Evolutionary conservation across 1,140 invertebrate genomes (phyloP).

Genomic region (Eriosoma lanigerum): DNA sequence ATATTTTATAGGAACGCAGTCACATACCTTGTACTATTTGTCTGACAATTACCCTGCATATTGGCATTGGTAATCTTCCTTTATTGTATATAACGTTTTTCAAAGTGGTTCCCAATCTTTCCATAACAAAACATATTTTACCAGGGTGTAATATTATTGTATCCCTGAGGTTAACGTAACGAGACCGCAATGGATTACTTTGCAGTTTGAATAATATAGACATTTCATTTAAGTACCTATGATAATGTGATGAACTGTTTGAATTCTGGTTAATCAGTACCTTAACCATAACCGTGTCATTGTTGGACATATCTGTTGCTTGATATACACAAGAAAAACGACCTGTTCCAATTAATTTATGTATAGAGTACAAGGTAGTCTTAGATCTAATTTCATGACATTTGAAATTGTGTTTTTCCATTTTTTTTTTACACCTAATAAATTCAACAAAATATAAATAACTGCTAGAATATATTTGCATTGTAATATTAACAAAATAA

Average conservation of each 20-base stretch:
- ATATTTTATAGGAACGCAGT: no score
- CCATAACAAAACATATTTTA: constrained; percentile 1
- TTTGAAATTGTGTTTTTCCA: background rate
- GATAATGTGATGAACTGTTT: background rate
- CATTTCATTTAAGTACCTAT: background rate
- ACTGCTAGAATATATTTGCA: no score
- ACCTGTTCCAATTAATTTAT: background rate
- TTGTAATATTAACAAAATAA: no score
- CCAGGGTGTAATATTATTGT: background rate
- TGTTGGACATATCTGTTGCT: background rate
- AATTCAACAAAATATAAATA: no score
- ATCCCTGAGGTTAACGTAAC: background rate
- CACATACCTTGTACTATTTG: constrained; percentile 30
- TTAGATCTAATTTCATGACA: background rate
- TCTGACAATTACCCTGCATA: constrained; percentile 11
- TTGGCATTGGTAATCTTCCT: background rate
- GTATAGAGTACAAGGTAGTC: background rate
- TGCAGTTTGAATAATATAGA: background rate
- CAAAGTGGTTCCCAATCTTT: background rate
- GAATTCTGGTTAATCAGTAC: background rate
- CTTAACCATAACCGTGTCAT: background rate
- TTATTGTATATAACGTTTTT: background rate
- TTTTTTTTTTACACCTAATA: no score
- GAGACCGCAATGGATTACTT: background rate
- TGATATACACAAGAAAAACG: background rate